Evolutionary conservation across 2,797 vertebrate species (phyloP), one percentile per base, ranked within the genome.

Genomic region (Dallia pectoralis): DNA sequence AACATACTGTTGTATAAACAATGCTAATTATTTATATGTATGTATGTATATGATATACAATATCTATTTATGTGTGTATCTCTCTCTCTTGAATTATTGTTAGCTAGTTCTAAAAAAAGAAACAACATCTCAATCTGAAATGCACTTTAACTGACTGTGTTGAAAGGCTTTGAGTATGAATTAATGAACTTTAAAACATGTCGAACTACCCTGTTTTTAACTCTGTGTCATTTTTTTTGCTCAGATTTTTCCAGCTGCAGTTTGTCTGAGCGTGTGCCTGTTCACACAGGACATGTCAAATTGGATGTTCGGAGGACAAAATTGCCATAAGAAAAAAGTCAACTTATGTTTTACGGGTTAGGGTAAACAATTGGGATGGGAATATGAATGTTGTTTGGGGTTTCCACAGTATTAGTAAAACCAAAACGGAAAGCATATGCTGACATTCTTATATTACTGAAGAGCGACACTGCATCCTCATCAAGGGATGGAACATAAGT

Each of bases 131-230:
- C 77, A 68, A 77, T 72, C 75, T 71, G 74, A 78, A 85, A 87
- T 82, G 90, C 90, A 89, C 90, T 91, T 91, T 90, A 91, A 80
- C 71, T 48, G 19, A 36, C 36, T 30, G 64, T 71, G 36, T 19
- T 27, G 36, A 70, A 62, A 63, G 62, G 32, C 62, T 56, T 56
- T 51, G 44, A 48, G 48, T 44, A 47, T 49, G 67, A 48, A n/a
- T 51, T 16, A 19, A 69, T 69, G 47, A 69, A 51, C 47, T 51
- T 69, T 47, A 69, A 68, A 63, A 19, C 8, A 25, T 30, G 67
- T 69, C n/a, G 27, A 48, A 29, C 47, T 51, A 29, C 67, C 30
- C 25, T 30, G 47, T 27, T 69, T 30, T 40, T n/a, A 12, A 29
- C 19, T 44, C 18, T 44, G 40, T 44, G 40, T 9, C 44, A 27